These are phyloP conservation scores for Andricus curvator DNA, from an alignment of 2,888 invertebrate genomes.

Conservation along the genomic window DNA sequence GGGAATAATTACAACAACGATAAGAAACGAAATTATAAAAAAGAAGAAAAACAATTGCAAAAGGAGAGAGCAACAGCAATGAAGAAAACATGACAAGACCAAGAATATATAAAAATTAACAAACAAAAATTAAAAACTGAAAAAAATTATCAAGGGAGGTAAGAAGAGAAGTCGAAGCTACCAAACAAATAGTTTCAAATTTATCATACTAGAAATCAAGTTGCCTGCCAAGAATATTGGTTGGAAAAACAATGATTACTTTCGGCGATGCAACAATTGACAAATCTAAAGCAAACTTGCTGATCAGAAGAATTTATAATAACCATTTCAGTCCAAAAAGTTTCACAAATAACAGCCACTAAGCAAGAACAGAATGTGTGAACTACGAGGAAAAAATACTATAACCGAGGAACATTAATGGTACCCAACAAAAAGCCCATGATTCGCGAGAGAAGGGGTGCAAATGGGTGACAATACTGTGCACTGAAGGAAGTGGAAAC, in stretches of 20 bases:
- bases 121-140: too few relatives aligned
- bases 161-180: too few relatives aligned
- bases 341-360: neutral
- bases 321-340: neutral
- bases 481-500: conserved; percentile 9
- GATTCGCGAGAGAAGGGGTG: neutral
- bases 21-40: too few relatives aligned
- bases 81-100: too few relatives aligned
- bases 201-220: neutral
- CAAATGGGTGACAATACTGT: neutral
- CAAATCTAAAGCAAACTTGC: too few relatives aligned
- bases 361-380: neutral
- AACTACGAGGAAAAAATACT: neutral
- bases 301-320: neutral
- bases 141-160: too few relatives aligned
- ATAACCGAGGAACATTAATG: neutral
- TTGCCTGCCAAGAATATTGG: neutral
- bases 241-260: neutral
- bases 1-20: too few relatives aligned
- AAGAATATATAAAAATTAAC: too few relatives aligned
- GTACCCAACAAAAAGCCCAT: neutral
- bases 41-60: too few relatives aligned
- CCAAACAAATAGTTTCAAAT: neutral
- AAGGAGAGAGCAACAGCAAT: too few relatives aligned
- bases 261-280: neutral